Evolutionary conservation across 2,797 vertebrate species (phyloP).

Genomic region (Malacoctenus gilli): DNA sequence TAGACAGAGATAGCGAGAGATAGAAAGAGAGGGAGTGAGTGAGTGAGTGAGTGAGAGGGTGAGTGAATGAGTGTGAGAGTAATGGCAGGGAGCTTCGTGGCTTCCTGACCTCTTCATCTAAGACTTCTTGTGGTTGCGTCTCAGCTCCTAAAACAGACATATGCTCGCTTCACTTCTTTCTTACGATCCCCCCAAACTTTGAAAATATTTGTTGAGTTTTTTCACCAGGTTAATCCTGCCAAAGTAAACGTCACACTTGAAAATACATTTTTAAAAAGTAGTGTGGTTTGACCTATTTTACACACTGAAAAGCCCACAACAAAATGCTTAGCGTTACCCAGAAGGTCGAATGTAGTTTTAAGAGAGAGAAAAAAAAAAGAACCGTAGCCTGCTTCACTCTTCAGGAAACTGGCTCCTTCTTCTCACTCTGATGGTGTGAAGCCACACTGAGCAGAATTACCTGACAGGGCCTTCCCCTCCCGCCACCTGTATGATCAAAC

Average conservation of each 20-base stretch:
- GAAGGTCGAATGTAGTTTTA: background rate
- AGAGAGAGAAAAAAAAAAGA: constrained; percentile 16
- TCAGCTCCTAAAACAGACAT: constrained; percentile 65
- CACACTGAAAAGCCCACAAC: background rate
- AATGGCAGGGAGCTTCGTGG: constrained; percentile 53
- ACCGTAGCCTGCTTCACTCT: constrained; percentile 23
- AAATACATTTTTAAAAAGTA: background rate
- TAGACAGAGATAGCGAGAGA: too few relatives aligned
- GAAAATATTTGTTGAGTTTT: constrained; percentile 46
- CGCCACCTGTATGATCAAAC: constrained; percentile 41
- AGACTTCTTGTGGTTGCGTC: constrained; percentile 54
- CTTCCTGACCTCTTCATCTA: constrained; percentile 78
- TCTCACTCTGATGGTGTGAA: constrained; percentile 35
- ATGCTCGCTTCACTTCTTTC: constrained; percentile 55
- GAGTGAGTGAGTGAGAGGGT: constrained; percentile 5
- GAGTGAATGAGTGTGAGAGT: too few relatives aligned
- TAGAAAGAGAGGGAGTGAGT: too few relatives aligned
- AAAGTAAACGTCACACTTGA: background rate
- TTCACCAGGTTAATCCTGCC: background rate
- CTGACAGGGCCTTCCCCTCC: constrained; percentile 53
- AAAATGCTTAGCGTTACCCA: background rate
- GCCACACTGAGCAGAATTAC: constrained; percentile 29
- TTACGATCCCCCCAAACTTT: constrained; percentile 54
- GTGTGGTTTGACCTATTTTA: constrained; percentile 16
- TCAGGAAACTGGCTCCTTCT: constrained; percentile 53